Evolutionary conservation across 2,113 vertebrate species (phyloP).

Genomic region (Trogon surrucura): DNA sequence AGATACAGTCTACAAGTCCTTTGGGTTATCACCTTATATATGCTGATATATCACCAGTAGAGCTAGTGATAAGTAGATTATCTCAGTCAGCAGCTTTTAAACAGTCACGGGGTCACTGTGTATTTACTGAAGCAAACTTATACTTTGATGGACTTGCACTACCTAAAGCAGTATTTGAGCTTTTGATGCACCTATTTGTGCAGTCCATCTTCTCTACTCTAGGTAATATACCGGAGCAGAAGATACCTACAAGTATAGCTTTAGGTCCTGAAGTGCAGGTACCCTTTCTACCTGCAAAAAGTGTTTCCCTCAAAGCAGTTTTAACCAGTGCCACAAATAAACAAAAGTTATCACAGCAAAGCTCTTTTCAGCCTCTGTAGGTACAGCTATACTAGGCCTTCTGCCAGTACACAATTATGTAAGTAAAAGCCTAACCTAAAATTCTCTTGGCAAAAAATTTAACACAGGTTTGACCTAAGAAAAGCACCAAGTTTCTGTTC

Average conservation of each 20-base stretch:
- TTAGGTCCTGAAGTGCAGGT: not conserved
- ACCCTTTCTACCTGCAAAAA: not conserved
- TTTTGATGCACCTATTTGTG: not conserved
- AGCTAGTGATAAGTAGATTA: not conserved
- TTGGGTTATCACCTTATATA: not conserved
- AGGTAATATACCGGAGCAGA: not conserved
- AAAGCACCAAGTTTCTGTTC: not conserved
- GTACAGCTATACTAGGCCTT: not conserved
- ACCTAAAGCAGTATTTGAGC: not conserved
- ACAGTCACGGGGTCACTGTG: not conserved
- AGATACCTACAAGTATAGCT: not conserved
- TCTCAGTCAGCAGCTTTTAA: not conserved
- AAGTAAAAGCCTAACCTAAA: conserved; percentile 1
- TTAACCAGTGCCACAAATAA: not conserved
- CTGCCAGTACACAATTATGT: not conserved
- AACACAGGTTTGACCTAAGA: not conserved
- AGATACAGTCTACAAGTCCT: not conserved
- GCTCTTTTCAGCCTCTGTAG: not conserved
- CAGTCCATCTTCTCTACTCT: not conserved
- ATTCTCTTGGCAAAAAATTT: not conserved
- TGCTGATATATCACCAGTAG: not conserved
- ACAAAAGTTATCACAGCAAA: not conserved
- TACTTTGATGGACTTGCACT: not conserved
- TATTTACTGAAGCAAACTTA: not conserved
- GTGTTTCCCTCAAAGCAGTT: not conserved